Evolutionary conservation across 2,888 invertebrate genomes (phyloP).

Genomic region (Acanthoscelides obtectus): DNA sequence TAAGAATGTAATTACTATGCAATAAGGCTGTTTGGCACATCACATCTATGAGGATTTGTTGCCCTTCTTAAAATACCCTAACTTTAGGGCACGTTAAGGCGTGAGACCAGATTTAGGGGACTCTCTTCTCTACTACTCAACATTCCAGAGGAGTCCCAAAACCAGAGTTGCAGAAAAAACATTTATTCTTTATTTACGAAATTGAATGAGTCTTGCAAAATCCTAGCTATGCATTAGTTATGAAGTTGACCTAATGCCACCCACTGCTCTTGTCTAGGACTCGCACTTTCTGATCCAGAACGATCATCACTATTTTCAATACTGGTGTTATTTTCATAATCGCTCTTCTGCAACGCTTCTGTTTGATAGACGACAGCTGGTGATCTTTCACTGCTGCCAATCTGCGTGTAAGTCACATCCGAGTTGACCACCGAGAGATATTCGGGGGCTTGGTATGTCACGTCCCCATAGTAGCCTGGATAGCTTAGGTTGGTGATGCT

Average conservation of each 20-base stretch:
- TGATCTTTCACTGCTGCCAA: slow-evolving; percentile 29
- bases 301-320: slow-evolving; percentile 22
- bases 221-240: too few species aligned
- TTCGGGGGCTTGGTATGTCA: slow-evolving; percentile 43
- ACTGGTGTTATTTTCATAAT: slow-evolving; percentile 27
- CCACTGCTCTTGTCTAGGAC: slow-evolving; percentile 38
- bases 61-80: too few species aligned
- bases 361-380: slow-evolving; percentile 35
- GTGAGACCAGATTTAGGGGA: too few species aligned
- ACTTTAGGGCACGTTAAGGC: too few species aligned
- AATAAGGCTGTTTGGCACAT: too few species aligned
- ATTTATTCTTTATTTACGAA: too few species aligned
- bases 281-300: slow-evolving; percentile 35
- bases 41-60: too few species aligned
- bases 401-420: slow-evolving; percentile 37
- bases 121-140: too few species aligned
- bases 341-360: slow-evolving; percentile 33
- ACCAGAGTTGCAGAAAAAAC: too few species aligned
- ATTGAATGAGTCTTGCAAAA: too few species aligned
- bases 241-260: slow-evolving; percentile 33
- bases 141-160: too few species aligned
- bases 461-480: slow-evolving; percentile 42
- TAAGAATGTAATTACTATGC: too few species aligned
- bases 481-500: slow-evolving; percentile 44
- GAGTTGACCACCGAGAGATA: slow-evolving; percentile 40